Evolutionary conservation across 2,113 vertebrate species (phyloP), one percentile per base, ranked within the genome.

Genomic region (Perccottus glenii): DNA sequence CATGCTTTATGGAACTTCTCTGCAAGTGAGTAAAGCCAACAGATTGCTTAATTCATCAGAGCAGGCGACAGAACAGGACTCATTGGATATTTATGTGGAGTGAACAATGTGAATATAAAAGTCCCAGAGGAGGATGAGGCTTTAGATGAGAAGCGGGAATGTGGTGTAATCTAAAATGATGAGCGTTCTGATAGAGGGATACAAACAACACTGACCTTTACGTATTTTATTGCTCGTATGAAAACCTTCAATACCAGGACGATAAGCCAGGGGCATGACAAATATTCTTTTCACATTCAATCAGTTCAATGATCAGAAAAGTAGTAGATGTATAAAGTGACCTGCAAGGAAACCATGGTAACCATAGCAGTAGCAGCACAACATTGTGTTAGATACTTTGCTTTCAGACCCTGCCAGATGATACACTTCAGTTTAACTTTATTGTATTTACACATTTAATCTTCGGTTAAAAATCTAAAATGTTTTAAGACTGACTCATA

Each of bases 81-180:
- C 56, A 45, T 81, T 66, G 70, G 46, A 70, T 76, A 73, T 78
- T 64, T 40, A 76, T 78, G 58, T 73, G 42, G 48, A 53, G 51
- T 35, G 19, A 43, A 58, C 16, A 40, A 40, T 47, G 70, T 56
- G 35, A 70, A 72, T 32, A 51, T 46, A 19, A 60, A 15, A 42
- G 40, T 42, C 56, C 56, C 56, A 16, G n/a, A 3, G 15, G 56
- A 58, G 38, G 56, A 10, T 9, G 36, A 58, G 56, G 15, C 56
- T 9, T 15, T 43, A 43, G 38, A 58, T 42, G 38, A 58, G 56
- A 58, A 43, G 32, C n/a, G 52, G 36, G 8, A 46, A 48, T 10
- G 15, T 32, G 43, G 5, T 27, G 42, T 42, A 49, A 61, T 45
- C 19, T 48, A 65, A 33, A 47, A 50, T 9, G 40, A 55, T 15